Percentiles rank a stretch among this genome's conserved stretches.
phyloP scores from a whole-genome alignment of 2,888 invertebrate genomes.

The Cremastobaeus sp. region DNA sequence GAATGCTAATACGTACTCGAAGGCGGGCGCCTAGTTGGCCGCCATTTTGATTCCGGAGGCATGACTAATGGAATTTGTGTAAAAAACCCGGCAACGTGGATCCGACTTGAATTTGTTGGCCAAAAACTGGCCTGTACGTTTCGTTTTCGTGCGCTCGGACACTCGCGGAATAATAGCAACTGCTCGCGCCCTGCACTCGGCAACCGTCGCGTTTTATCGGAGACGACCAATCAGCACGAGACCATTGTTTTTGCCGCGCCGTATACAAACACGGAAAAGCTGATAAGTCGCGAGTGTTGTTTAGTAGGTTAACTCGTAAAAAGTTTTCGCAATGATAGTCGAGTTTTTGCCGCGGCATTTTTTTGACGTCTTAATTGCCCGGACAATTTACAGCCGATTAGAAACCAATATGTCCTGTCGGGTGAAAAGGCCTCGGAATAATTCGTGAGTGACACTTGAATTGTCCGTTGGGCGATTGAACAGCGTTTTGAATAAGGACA shows the following conservation, averaged over 20 bases:
- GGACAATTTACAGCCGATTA: background rate
- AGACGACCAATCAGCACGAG: slow-evolving; percentile 18
- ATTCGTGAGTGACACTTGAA: too few species aligned
- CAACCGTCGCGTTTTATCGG: slow-evolving; percentile 27
- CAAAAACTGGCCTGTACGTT: background rate
- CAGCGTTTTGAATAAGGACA: too few species aligned
- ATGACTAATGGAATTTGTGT: slow-evolving; percentile 33
- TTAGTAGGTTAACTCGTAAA: slow-evolving; percentile 1
- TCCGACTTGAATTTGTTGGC: background rate
- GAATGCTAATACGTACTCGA: slow-evolving; percentile 39
- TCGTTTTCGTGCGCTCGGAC: slow-evolving; percentile 1
- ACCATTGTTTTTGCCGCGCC: slow-evolving; percentile 26
- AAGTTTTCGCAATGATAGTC: slow-evolving; percentile 8
- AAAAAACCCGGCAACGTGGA: background rate
- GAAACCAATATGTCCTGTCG: too few species aligned
- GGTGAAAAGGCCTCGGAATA: too few species aligned
- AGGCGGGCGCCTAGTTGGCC: slow-evolving; percentile 32
- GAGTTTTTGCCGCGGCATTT: slow-evolving; percentile 3
- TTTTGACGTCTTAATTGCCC: slow-evolving; percentile 14
- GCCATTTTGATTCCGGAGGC: slow-evolving; percentile 35
- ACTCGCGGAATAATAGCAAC: slow-evolving; percentile 2
- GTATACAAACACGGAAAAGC: slow-evolving; percentile 40
- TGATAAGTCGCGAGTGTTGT: slow-evolving; percentile 17
- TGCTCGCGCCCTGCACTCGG: too few species aligned
- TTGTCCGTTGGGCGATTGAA: too few species aligned